Percentiles rank a stretch among this genome's conserved stretches.
phyloP scores from a whole-genome alignment of 1,140 invertebrate species.

The Nilaparvata lugens region DNA sequence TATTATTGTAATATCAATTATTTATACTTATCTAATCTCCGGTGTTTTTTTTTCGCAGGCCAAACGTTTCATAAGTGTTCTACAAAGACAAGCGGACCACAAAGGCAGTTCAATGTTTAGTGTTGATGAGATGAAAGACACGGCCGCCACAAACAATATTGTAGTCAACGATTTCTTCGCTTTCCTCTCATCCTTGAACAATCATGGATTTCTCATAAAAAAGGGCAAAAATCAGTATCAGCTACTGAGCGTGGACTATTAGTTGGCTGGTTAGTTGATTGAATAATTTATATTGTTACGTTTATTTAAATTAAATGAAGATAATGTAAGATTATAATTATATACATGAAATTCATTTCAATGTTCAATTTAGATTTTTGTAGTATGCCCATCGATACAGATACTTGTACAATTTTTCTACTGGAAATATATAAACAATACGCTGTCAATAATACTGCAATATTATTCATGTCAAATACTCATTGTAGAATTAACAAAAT shows the following conservation, averaged over 20 bases:
- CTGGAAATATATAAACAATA: no score
- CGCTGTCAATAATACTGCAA: no score
- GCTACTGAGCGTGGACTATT: conserved; percentile 33
- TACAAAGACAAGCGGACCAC: conserved; percentile 52
- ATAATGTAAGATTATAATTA: no score
- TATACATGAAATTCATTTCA: no score
- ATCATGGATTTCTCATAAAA: conserved; percentile 75
- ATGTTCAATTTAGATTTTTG: no score
- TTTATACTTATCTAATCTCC: not conserved
- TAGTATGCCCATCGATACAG: no score
- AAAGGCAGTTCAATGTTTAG: conserved; percentile 62
- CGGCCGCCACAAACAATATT: conserved; percentile 54
- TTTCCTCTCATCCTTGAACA: conserved; percentile 68
- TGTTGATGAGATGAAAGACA: conserved; percentile 61
- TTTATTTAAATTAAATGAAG: no score
- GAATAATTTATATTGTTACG: not conserved
- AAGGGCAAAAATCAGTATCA: conserved; percentile 72
- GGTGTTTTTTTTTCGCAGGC: conserved; percentile 44
- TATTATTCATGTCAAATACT: no score
- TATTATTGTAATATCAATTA: no score
- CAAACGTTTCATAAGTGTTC: conserved; percentile 60
- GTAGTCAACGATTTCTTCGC: conserved; percentile 46
- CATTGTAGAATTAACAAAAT: no score
- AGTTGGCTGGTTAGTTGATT: not conserved
- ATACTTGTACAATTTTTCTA: no score